These are phyloP conservation scores for Bombus breviceps DNA, from an alignment of 1,140 invertebrate genomes.

Conservation along the genomic window DNA sequence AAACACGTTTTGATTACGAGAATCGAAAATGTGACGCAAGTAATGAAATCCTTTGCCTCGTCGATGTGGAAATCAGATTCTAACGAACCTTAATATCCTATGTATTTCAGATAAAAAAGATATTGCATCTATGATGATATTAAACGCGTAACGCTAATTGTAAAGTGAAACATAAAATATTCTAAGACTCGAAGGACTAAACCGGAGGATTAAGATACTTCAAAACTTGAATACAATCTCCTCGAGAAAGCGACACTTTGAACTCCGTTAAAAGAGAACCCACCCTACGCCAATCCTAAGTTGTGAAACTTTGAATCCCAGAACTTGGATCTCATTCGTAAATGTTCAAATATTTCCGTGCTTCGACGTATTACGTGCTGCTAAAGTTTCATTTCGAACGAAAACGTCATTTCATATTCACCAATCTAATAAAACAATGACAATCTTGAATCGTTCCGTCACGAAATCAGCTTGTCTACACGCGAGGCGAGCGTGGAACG, in stretches of 20 bases:
- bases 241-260: no score
- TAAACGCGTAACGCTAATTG: no score
- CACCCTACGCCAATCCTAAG: not conserved
- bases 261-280: no score
- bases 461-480: constrained; percentile 18
- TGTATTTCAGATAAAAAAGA: no score
- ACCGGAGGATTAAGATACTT: not conserved
- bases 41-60: no score
- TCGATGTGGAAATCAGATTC: not conserved
- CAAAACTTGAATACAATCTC: no score
- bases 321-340: no score
- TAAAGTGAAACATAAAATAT: not conserved
- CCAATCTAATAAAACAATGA: not conserved
- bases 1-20: no score
- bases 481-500: not conserved
- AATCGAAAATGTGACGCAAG: no score
- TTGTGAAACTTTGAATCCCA: not conserved
- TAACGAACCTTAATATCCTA: not conserved
- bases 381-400: not conserved
- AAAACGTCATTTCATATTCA: not conserved
- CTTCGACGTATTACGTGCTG: no score
- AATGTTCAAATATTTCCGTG: no score
- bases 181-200: not conserved
- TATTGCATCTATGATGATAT: no score
- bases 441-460: not conserved